These are phyloP conservation scores for Beroe forskalii DNA, from an alignment of 37 sponge, comb jelly and placozoan species.

Conservation along the genomic window DNA sequence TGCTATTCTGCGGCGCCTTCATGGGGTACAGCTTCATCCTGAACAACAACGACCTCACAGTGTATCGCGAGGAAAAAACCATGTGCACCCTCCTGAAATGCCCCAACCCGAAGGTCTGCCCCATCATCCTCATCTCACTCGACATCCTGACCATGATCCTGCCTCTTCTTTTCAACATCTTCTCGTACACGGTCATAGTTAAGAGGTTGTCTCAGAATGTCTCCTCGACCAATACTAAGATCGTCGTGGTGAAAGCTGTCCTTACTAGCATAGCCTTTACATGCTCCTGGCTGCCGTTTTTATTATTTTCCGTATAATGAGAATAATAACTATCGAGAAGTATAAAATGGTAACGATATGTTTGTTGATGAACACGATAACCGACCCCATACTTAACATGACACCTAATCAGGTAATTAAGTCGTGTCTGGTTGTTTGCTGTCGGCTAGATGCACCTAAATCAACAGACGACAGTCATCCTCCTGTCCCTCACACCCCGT, in stretches of 20 bases:
- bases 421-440: background rate
- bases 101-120: background rate
- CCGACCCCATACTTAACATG: background rate
- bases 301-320: background rate
- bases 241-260: background rate
- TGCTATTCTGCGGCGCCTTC: background rate
- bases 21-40: background rate
- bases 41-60: background rate
- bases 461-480: too few species aligned
- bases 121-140: background rate
- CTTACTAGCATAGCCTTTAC: conserved; percentile 20
- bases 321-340: background rate
- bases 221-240: background rate
- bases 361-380: conserved; percentile 14
- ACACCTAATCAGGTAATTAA: background rate
- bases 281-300: conserved; percentile 48
- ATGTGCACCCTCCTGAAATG: background rate
- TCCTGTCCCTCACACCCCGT: too few species aligned
- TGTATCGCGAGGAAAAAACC: background rate
- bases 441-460: background rate
- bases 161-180: conserved; percentile 40
- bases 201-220: background rate
- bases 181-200: background rate
- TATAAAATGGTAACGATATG: conserved; percentile 15
- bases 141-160: conserved; percentile 51